Evolutionary conservation across 2,113 vertebrate genomes (phyloP), one percentile per base, ranked within the genome.

Genomic region (Ammodytes marinus): DNA sequence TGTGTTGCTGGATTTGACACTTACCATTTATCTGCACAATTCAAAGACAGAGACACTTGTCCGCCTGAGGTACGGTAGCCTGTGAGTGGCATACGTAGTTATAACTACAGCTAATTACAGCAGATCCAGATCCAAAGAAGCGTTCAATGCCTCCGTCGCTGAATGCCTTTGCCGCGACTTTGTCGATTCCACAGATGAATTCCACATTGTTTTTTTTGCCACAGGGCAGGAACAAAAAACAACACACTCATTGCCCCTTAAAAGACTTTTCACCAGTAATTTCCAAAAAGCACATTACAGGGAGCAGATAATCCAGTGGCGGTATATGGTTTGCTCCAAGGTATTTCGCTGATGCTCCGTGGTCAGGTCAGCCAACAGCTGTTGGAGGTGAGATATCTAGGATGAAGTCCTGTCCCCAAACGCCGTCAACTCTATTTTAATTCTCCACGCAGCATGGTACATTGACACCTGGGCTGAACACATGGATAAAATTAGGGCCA

Each of bases 371-470:
- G 77, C 65, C 77, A 67, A 68, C 89, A 93, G 86, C 87, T 91
- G 91, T 83, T 87, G 66, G 87, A 89, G 93, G 92, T 92, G 85
- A 90, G 80, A 66, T 81, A 83, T 90, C 84, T 83, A 53, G 90
- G 90, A 93, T 89, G 86, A 87, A 92, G 83, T 79, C 79, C 65
- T 89, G 67, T 91, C 90, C 92, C 92, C 72, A 63, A 89, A 90
- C 79, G 73, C 47, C 77, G 8, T 74, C 69, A 68, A 82, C 80
- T 81, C 92, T 90, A 89, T 91, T 94, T 91, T 86, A 89, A 91
- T 91, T 91, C 91, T 88, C 81, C 77, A 69, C 87, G 4, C 91
- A 83, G 90, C 89, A 57, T 65, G 89, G 82, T 42, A 84, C 87
- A 65, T 79, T 77, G 85, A 88, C 92, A 93, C 86, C 90, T 88